phyloP scores from a whole-genome alignment of 2,888 invertebrate species.

The Allolobophora icterica region DNA sequence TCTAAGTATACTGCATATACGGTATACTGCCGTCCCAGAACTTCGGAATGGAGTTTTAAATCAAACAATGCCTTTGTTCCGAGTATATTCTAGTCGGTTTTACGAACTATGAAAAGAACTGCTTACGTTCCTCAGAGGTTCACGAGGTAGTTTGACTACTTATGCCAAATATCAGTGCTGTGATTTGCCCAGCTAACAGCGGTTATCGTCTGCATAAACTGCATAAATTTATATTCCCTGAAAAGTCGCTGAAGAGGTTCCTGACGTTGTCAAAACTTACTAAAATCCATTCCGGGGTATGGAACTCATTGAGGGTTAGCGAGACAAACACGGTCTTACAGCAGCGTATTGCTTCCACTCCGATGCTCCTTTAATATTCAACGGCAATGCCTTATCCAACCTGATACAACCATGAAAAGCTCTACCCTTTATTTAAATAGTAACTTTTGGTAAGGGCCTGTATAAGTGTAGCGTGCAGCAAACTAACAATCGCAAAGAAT shows the following conservation, averaged over 20 bases:
- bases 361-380: background rate
- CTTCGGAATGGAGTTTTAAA: background rate
- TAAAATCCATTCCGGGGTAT: background rate
- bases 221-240: background rate
- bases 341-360: too few relatives aligned
- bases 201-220: background rate
- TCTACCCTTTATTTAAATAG: too few relatives aligned
- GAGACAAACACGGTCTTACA: background rate
- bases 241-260: background rate
- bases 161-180: too few relatives aligned
- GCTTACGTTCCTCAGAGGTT: too few relatives aligned
- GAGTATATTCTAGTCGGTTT: too few relatives aligned
- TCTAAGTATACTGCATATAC: too few relatives aligned
- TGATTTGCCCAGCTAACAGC: too few relatives aligned
- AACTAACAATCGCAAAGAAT: background rate
- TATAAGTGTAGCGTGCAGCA: background rate
- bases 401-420: background rate
- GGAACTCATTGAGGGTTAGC: background rate
- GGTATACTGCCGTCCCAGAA: background rate
- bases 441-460: background rate
- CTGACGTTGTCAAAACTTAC: background rate
- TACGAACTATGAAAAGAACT: too few relatives aligned
- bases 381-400: background rate
- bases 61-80: too few relatives aligned
- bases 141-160: too few relatives aligned